Base-by-base conservation (phyloP, 1,140 invertebrate species). In the Drosophila rhopaloa region DNA sequence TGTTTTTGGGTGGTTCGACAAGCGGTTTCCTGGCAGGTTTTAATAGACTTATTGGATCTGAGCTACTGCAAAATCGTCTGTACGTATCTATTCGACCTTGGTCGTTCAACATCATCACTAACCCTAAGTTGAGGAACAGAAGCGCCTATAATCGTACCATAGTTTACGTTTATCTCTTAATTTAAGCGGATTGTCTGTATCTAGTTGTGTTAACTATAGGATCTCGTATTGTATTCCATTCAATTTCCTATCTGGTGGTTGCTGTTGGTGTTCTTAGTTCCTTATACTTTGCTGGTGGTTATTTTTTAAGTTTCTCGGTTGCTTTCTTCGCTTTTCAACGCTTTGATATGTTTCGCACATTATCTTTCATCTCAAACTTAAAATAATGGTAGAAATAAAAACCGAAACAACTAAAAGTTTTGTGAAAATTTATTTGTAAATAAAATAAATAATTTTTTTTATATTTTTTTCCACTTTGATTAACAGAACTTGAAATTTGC, bases 101-200 rank as follows among this genome's bases (percentile, higher is more conserved):
- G 44, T 67, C 48, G 43, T 65, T 79, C 53, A 74, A 74, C 62
- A 41, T 79, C 62, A 40, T 79, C 79, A 82, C 83, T 86, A 86
- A 89, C 65, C 80, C 83, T 90, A 88, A 37, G 41, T 76, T 70
- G 63, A 83, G 83, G 79, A 86, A 89, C 83, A 86, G 85, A 90
- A 89, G 74, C 76, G 63, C 67, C 62, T 80, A 77, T 80, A 56
- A 73, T 43, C 60, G 2, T 67, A 72, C 50, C 76, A 62, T 48
- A 38, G 16, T 37, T 54, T 46, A 53, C 37, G 59, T 81, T 66
- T 60, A 56, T 56, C 37, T 50, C 38, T 58, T 60, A 71, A 63
- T 43, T 80, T 65, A 63, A 46, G 44, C 63, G 73, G 81, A 86
- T 86, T 86, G 82, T 86, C 82, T 81, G 81, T 86, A 86, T 79